Base-by-base conservation (phyloP, 2,113 vertebrate genomes). In the Gobio gobio region DNA sequence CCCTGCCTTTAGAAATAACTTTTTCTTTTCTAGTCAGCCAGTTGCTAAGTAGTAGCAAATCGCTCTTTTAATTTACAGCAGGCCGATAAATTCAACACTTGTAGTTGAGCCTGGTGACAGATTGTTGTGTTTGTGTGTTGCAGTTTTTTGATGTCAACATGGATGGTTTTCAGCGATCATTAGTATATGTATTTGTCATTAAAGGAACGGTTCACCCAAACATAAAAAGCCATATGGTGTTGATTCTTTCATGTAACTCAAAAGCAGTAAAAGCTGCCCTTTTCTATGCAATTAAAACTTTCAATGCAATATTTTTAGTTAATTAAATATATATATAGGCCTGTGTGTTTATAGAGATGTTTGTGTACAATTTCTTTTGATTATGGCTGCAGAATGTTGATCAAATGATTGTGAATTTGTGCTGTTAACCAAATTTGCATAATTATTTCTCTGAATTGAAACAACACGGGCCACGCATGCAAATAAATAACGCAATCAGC, bases 111-210 rank as follows among this genome's bases (percentile, higher is more conserved):
- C 58, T 92, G 70, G 90, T 86, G 86, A 93, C 90, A 89, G 82
- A 58, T 83, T 90, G 91, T 93, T 92, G 10, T 94, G 92, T 93
- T 93, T 93, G 77, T 78, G 77, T 78, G n/a, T n/a, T n/a, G n/a
- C n/a, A n/a, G n/a, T n/a, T n/a, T n/a, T n/a, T n/a, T n/a, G n/a
- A n/a, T n/a, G 91, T 90, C 90, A 91, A 89, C 84, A 88, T 89
- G 9, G 33, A 68, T 40, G 18, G 29, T 68, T 40, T 68, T 40
- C 66, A 70, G 18, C 18, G 10, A 40, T 4, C 18, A 70, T 70
- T 40, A 70, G 9, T 40, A 68, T 1, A 20, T 36, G 18, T 40
- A 68, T 20, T 3, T 20, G 66, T 70, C 33, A 40, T 70, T 68
- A 4, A 68, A 0, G 16, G 33, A 68, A 36, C 29, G 0, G 16